Base-by-base conservation (phyloP, 2,113 vertebrate species). In the Pionites leucogaster region DNA sequence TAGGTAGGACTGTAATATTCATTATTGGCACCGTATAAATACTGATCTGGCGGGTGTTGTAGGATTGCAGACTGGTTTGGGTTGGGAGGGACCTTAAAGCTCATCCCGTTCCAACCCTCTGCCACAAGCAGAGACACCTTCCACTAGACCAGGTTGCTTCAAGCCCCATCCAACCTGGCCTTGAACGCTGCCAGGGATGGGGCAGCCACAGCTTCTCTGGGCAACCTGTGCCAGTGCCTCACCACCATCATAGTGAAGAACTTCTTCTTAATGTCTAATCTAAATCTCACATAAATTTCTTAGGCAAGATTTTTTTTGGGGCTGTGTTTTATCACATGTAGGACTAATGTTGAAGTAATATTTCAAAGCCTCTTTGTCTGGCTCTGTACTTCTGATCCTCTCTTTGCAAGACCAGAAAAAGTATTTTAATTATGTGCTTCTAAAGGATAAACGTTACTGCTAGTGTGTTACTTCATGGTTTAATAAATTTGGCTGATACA, bases 361-460 rank as follows among this genome's bases (percentile, higher is more conserved):
- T 82, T 91, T 94, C 69, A 74, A 59, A 81, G 50, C 31, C 29
- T 78, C 33, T 86, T 88, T n/a, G 72, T 60, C 65, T 86, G 64
- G 29, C 83, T 65, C 39, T 92, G 60, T 89, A n/a, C 13, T 89
- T 78, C 74, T 70, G 50, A 75, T 93, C 59, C n/a, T 70, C 11
- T 60, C 47, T 76, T 93, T 77, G 77, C 23, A 49, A 88, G 35
- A 89, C 44, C n/a, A 59, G 41, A 27, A 59, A 78, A 94, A 80
- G 31, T 69, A 74, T 77, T 85, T 86, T 88, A 93, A 93, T 94
- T 52, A 69, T 17, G 62, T 44, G 19, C 53, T 92, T 94, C 84
- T 87, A 57, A 91, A 91, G 57, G 57, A 44, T 76, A 67, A 72
- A 74, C 44, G 77, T 50, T 86, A 46, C 69, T 47, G 44, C 44